Conservation (phyloP, 2,888 invertebrate species). For the Zele albiditarsus region DNA sequence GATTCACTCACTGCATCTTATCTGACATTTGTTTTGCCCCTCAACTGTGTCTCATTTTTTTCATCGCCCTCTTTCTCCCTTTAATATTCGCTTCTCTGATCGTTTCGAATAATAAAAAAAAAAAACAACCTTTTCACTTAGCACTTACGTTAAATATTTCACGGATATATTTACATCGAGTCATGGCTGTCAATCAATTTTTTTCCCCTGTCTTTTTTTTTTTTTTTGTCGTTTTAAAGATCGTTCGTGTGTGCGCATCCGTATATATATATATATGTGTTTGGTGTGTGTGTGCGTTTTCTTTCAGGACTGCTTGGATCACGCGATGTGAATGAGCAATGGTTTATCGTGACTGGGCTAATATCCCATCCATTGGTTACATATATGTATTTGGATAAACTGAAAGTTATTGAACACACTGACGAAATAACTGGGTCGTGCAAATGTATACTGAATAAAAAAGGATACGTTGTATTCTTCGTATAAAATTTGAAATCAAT, state of each 20-base stretch:
- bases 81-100: neutral
- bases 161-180: slow-evolving; percentile 23
- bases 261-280: neutral
- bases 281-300: slow-evolving; percentile 6
- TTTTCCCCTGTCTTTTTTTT: no score
- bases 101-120: neutral
- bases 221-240: no score
- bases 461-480: neutral
- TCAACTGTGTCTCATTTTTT: slow-evolving; percentile 10
- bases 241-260: neutral
- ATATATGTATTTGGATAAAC: slow-evolving; percentile 5
- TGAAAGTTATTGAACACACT: slow-evolving; percentile 2
- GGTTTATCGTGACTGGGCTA: slow-evolving; percentile 20
- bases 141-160: slow-evolving; percentile 7
- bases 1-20: slow-evolving; percentile 29
- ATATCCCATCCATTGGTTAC: neutral
- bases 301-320: neutral
- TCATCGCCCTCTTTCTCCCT: slow-evolving; percentile 10
- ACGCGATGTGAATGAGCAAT: slow-evolving; percentile 17
- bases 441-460: neutral
- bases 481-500: neutral
- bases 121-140: neutral
- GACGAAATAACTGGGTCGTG: neutral
- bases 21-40: slow-evolving; percentile 42
- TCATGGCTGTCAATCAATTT: slow-evolving; percentile 5